phyloP scores from a whole-genome alignment of 2,113 vertebrate genomes.

The Nymphicus hollandicus region DNA sequence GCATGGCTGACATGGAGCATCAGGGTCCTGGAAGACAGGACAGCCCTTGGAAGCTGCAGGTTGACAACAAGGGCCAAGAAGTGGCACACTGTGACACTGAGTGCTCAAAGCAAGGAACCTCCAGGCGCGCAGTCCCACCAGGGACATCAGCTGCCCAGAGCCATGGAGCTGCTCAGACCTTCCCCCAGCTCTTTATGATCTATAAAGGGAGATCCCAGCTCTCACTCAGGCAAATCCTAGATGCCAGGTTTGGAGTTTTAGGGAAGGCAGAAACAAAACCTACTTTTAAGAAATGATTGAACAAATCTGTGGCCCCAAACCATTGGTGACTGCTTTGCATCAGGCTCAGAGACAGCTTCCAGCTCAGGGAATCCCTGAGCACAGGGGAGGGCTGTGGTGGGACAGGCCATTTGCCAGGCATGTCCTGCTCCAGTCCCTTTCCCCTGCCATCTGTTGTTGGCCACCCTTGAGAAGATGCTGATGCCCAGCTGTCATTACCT shows the following conservation, averaged over 20 bases:
- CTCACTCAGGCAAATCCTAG: background rate
- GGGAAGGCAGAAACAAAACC: background rate
- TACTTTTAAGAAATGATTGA: background rate
- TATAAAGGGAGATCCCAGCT: background rate
- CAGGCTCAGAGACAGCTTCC: background rate
- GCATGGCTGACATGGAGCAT: fast-evolving
- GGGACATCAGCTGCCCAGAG: background rate
- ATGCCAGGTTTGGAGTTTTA: background rate
- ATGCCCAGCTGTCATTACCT: background rate
- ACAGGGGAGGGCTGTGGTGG: background rate
- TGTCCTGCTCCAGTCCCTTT: fast-evolving
- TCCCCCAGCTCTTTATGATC: background rate
- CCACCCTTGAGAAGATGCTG: background rate
- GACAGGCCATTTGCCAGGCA: background rate
- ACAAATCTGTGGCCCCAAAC: background rate
- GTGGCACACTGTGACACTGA: background rate
- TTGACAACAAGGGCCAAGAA: background rate
- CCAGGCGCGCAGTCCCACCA: background rate
- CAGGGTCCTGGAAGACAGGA: background rate
- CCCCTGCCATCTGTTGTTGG: background rate
- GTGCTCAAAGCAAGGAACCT: background rate
- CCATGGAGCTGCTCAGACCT: background rate
- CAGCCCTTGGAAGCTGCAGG: background rate
- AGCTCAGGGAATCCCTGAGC: background rate
- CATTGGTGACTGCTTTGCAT: background rate